Evolutionary conservation across 2,797 vertebrate species (phyloP), one percentile per base, ranked within the genome.

Genomic region (Mormyrops boulengeri): DNA sequence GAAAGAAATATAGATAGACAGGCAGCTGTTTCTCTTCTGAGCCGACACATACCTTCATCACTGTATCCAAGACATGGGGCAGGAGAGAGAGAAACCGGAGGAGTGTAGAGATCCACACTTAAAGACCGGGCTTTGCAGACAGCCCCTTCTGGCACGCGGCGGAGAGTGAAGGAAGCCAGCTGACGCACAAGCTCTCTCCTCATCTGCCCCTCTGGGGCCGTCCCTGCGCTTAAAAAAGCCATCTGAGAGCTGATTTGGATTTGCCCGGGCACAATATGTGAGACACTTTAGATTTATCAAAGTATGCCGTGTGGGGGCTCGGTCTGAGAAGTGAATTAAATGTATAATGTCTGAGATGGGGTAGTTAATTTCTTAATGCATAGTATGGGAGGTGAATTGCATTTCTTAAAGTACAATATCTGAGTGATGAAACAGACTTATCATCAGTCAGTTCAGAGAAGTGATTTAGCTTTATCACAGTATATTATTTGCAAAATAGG

Each of bases 31-130:
- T 91, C 69, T 89, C 88, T 89, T 47, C 87, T 82, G 85, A 4
- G 69, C 77, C 88, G 38, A 22, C 47, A 92, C 95, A 0, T 96
- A 97, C 96, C 97, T 95, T 94, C 92, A 94, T 92, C 87, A 14
- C 92, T 60, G 91, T 93, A 94, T 90, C 93, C 91, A 94, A 89
- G 90, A 57, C 89, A 69, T 41, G 91, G 53, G 87, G 90, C 41
- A 77, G 89, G 88, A 90, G 52, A 62, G 89, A 57, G 88, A 62
- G 38, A 91, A 91, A 52, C 55, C 86, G 89, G 91, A 73, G 89
- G 91, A 82, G 89, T 90, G 90, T 77, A 88, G 30, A 91, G 92
- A 92, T 89, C 91, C 90, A 93, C 77, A 44, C 91, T 87, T 88
- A 92, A 94, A 91, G 90, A 88, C 52, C 89, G 93, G 93, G 91